These are phyloP conservation scores for Tapera naevia DNA, from an alignment of 2,797 vertebrate genomes.

Conservation along the genomic window DNA sequence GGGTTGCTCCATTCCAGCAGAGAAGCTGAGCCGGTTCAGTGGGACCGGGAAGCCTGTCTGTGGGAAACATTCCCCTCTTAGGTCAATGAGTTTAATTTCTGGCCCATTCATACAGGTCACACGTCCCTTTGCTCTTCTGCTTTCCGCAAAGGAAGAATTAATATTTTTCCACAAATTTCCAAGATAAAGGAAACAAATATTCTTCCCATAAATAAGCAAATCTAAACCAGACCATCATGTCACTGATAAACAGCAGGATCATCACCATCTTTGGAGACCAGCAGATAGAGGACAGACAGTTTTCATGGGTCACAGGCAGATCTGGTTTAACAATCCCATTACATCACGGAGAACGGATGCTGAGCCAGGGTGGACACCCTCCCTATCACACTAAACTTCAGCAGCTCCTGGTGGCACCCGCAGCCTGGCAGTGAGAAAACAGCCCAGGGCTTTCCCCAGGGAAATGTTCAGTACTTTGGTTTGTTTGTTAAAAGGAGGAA, in stretches of 20 bases:
- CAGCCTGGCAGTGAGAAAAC: too few species aligned
- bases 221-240: fast-evolving
- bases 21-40: too few species aligned
- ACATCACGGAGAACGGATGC: background rate
- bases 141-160: background rate
- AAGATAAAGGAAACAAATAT: background rate
- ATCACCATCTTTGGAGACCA: fast-evolving
- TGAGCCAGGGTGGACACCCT: background rate
- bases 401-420: background rate
- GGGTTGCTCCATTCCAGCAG: too few species aligned
- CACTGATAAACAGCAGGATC: background rate
- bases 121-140: background rate
- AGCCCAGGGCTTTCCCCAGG: background rate
- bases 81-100: too few species aligned
- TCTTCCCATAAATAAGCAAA: background rate
- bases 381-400: fast-evolving
- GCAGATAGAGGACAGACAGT: background rate
- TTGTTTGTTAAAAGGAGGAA: background rate
- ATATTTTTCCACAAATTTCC: background rate
- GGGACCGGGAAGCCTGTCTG: too few species aligned
- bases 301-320: too few species aligned
- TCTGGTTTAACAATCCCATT: background rate
- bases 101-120: too few species aligned
- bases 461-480: background rate
- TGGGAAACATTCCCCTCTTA: too few species aligned